phyloP scores from a whole-genome alignment of 1,140 invertebrate species.

The Caenorhabditis elegans region WBcel235 BX284603.4:13617501-13618000 shows the following conservation, averaged over 20 bases:
- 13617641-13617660: background rate
- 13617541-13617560: background rate
- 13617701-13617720: background rate
- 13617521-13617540: background rate
- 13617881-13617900: background rate
- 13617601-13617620: background rate
- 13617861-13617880: background rate
- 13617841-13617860: background rate
- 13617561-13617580: constrained; percentile 2
- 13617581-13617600: background rate
- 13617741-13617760: background rate
- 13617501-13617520: background rate
- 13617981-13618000: background rate
- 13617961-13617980: background rate
- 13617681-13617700: background rate
- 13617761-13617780: background rate
- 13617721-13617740: background rate
- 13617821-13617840: background rate
- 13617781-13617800: background rate
- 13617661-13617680: background rate
- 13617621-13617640: no score
- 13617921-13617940: background rate
- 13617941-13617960: no score
- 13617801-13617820: background rate
- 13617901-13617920: background rate